These are phyloP conservation scores for Probaryconus sp. DNA, from an alignment of 1,140 invertebrate genomes.

Conservation along the genomic window DNA sequence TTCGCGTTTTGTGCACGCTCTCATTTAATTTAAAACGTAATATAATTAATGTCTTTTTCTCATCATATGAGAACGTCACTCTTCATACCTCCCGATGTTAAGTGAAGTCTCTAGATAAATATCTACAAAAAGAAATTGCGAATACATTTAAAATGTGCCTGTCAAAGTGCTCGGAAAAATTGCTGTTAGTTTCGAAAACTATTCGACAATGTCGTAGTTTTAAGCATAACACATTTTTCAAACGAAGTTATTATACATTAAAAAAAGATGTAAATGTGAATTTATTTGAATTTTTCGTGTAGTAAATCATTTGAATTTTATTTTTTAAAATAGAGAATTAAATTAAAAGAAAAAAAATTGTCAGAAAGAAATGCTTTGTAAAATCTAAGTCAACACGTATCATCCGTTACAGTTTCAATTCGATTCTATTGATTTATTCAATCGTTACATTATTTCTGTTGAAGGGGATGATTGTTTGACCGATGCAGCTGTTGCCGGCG, in stretches of 20 bases:
- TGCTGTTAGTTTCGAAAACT: too few species aligned
- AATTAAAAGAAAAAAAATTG: too few species aligned
- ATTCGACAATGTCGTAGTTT: too few species aligned
- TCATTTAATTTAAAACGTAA: constrained; percentile 6
- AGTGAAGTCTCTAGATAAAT: neutral
- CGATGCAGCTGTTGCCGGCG: constrained; percentile 30
- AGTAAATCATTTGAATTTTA: too few species aligned
- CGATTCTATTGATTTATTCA: constrained; percentile 24
- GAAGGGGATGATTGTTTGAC: constrained; percentile 19
- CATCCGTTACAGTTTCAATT: neutral
- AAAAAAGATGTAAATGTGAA: too few species aligned
- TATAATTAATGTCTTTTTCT: constrained; percentile 13
- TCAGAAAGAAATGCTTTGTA: too few species aligned
- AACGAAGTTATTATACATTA: too few species aligned
- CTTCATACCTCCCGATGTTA: neutral
- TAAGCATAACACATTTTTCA: too few species aligned
- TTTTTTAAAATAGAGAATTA: too few species aligned
- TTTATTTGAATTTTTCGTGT: too few species aligned
- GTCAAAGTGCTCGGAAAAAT: too few species aligned
- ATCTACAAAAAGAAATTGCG: constrained; percentile 3
- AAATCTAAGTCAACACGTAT: neutral
- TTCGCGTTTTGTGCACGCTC: constrained; percentile 4
- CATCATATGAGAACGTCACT: constrained; percentile 3
- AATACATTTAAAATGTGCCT: too few species aligned
- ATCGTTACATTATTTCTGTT: constrained; percentile 30